Evolutionary conservation across 2,113 vertebrate species (phyloP).

Genomic region (Dipodomys merriami): DNA sequence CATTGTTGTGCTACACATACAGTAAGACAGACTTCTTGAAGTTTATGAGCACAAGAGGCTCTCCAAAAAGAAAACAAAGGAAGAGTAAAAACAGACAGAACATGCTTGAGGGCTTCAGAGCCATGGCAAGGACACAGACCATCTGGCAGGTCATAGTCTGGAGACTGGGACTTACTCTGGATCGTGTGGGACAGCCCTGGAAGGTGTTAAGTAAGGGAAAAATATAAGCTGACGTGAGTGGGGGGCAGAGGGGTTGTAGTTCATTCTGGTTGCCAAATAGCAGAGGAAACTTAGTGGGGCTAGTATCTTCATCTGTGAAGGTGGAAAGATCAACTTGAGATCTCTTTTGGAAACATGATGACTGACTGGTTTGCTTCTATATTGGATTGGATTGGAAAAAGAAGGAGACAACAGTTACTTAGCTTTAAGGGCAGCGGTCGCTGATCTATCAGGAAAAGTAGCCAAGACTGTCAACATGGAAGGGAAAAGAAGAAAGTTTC

Average conservation of each 20-base stretch:
- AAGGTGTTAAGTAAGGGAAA: neutral
- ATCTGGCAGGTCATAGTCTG: neutral
- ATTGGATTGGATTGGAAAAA: neutral
- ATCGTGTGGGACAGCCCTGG: neutral
- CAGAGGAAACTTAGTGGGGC: neutral
- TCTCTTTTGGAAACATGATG: neutral
- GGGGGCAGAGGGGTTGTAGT: neutral
- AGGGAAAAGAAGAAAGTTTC: neutral
- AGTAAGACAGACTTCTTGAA: slow-evolving; percentile 7
- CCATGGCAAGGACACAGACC: neutral
- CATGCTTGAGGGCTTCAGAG: neutral
- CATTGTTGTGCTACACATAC: neutral
- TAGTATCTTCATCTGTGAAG: neutral
- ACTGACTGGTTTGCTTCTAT: neutral
- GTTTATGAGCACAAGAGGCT: neutral
- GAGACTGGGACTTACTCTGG: neutral
- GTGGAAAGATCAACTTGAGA: neutral
- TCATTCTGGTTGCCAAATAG: neutral
- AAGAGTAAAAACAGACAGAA: neutral
- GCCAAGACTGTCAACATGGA: neutral
- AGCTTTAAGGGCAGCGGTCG: neutral
- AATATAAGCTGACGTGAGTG: neutral
- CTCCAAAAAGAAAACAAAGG: neutral
- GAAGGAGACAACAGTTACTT: neutral
- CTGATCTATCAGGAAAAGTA: neutral